A percentile compares a stretch with the other conserved stretches of the same genome.
Conservation (phyloP, 2,797 vertebrate species). For the Orestias chungarensis region DNA sequence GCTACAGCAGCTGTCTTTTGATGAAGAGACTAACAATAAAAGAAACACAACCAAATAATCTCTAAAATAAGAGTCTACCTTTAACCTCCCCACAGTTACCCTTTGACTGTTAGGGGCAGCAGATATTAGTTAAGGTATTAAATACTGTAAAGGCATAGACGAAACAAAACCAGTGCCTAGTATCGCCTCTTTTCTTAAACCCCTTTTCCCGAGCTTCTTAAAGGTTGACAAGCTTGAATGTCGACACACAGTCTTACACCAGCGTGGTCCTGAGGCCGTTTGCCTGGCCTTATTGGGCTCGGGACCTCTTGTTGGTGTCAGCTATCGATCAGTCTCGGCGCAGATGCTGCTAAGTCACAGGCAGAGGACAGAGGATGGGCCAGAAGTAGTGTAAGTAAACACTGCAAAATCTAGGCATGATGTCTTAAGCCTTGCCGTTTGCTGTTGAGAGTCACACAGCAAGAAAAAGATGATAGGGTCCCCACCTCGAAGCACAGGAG, state of each 20-base stretch:
- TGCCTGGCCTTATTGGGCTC: slow-evolving; percentile 72
- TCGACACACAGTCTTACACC: slow-evolving; percentile 63
- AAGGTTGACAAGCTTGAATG: slow-evolving; percentile 60
- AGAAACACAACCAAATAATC: neutral
- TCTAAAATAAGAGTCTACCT: neutral
- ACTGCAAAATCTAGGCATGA: slow-evolving; percentile 55
- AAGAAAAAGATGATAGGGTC: slow-evolving; percentile 54
- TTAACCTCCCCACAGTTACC: neutral
- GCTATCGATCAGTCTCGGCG: slow-evolving; percentile 70
- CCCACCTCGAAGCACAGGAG: slow-evolving; percentile 57
- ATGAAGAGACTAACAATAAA: neutral
- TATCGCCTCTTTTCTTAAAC: slow-evolving; percentile 30
- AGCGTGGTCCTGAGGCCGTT: slow-evolving; percentile 40
- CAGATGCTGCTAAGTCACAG: slow-evolving; percentile 60
- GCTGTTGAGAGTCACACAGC: slow-evolving; percentile 39
- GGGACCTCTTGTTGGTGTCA: slow-evolving; percentile 71
- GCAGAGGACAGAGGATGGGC: slow-evolving; percentile 49
- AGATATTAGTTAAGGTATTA: neutral
- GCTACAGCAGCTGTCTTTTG: neutral
- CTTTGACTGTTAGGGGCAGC: neutral
- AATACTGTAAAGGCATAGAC: neutral
- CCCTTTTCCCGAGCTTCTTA: slow-evolving; percentile 55
- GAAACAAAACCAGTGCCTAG: neutral
- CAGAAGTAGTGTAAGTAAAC: slow-evolving; percentile 54
- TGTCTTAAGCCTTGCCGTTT: slow-evolving; percentile 62